Evolutionary conservation across 2,888 invertebrate species (phyloP).

Genomic region (Encarsia formosa): DNA sequence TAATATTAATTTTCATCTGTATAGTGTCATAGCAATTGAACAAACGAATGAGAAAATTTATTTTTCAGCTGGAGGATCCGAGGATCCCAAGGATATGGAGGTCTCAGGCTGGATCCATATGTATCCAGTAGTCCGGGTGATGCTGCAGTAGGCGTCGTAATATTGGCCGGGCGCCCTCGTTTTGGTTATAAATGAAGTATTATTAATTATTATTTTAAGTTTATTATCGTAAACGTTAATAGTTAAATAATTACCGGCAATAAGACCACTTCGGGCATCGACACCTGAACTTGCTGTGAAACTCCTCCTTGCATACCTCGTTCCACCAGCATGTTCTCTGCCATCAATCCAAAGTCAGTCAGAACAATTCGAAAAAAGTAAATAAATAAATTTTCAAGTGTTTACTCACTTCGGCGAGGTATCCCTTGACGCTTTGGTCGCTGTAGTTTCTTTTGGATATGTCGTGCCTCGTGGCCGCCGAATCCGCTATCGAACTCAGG

Average conservation of each 20-base stretch:
- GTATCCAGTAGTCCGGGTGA: slow-evolving; percentile 86
- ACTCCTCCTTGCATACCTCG: slow-evolving; percentile 89
- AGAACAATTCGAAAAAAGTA: not conserved
- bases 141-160: slow-evolving; percentile 86
- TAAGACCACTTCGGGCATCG: slow-evolving; percentile 85
- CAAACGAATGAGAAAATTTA: too few relatives aligned
- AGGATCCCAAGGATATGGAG: slow-evolving; percentile 40
- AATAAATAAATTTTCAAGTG: not conserved
- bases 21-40: too few relatives aligned
- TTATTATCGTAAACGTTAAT: too few relatives aligned
- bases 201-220: too few relatives aligned
- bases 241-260: too few relatives aligned
- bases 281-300: slow-evolving; percentile 80
- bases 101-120: slow-evolving; percentile 79
- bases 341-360: not conserved
- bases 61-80: too few relatives aligned
- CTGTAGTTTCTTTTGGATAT: slow-evolving; percentile 69
- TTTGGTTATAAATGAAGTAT: too few relatives aligned
- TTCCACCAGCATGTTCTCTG: slow-evolving; percentile 93
- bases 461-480: slow-evolving; percentile 16
- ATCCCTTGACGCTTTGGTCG: slow-evolving; percentile 76
- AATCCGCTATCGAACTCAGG: slow-evolving; percentile 3
- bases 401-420: slow-evolving; percentile 70
- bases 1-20: too few relatives aligned
- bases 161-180: slow-evolving; percentile 82